Evolutionary conservation across 2,797 vertebrate species (phyloP), one percentile per base, ranked within the genome.

Genomic region (Enteromius treurensis): DNA sequence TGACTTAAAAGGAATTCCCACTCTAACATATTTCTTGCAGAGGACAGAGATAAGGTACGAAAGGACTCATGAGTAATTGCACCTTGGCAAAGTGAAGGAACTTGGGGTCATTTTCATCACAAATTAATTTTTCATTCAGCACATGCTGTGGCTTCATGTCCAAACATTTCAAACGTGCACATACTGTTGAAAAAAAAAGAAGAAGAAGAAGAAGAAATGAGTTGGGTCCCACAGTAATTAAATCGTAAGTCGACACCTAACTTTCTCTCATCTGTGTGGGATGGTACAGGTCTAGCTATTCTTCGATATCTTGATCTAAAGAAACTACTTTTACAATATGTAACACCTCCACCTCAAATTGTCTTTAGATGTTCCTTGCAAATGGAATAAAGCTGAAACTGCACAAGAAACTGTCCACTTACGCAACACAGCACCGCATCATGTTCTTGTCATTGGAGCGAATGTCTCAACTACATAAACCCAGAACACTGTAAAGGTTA

Each of bases 401-500:
- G n/a, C 73, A 40, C 58, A 78, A 8, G 1, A 79, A 40, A 26
- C 26, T 62, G 51, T 51, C 68, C 75, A 68, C 58, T 68, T 14
- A 77, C 14, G 45, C 4, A 47, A 26, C 26, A 84, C 82, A 78
- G 34, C 17, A 78, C 23, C 80, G 2, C 42, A 84, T 58, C 83
- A 77, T 75, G 64, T 69, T 76, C 37, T 21, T 83, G 71, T 85
- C 75, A 81, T 75, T 67, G 67, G 32, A 32, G 77, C 69, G 53
- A 75, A 84, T 86, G 84, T 89, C 90, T 88, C 51, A 79, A 88
- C 81, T 88, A 85, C 87, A 90, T 87, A 89, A 88, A 87, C 90
- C 86, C 80, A 71, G 55, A n/a, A 49, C 42, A 78, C 58, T 49
- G 86, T 78, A 94, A 94, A 94, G 91, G 91, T 94, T 91, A 93